Percentiles rank a stretch among this genome's conserved stretches.
These are phyloP conservation scores for Amphipoea oculea DNA, from an alignment of 2,888 invertebrate genomes.

Conservation along the genomic window DNA sequence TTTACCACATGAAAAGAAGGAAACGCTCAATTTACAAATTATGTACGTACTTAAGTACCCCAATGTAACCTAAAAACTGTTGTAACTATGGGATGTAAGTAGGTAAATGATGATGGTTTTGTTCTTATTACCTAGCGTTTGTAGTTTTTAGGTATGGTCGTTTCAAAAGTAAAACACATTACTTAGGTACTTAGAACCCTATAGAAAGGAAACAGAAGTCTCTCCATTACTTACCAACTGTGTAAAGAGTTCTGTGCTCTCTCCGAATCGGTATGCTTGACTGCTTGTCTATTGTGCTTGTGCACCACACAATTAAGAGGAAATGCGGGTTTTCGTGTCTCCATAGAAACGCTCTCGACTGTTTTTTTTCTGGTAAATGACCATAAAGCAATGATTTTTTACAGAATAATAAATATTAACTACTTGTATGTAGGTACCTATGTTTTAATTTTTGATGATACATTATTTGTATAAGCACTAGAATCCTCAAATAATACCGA, in stretches of 20 bases:
- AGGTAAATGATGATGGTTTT: background rate
- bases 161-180: no score
- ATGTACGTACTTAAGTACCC: background rate
- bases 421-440: no score
- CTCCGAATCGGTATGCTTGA: background rate
- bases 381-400: no score
- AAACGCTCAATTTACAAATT: background rate
- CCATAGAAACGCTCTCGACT: no score
- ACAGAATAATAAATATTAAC: no score
- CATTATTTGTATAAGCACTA: no score
- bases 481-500: no score
- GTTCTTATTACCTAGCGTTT: background rate
- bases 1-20: background rate
- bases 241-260: background rate
- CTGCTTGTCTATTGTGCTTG: slow-evolving; percentile 19
- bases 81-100: background rate
- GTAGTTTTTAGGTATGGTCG: background rate
- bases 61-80: background rate
- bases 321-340: no score
- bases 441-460: no score
- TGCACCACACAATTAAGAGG: background rate
- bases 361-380: no score
- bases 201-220: background rate
- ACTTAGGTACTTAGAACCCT: background rate
- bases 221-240: background rate